Conservation (phyloP, 2,113 vertebrate genomes). For the Chamaetylas fuelleborni region DNA sequence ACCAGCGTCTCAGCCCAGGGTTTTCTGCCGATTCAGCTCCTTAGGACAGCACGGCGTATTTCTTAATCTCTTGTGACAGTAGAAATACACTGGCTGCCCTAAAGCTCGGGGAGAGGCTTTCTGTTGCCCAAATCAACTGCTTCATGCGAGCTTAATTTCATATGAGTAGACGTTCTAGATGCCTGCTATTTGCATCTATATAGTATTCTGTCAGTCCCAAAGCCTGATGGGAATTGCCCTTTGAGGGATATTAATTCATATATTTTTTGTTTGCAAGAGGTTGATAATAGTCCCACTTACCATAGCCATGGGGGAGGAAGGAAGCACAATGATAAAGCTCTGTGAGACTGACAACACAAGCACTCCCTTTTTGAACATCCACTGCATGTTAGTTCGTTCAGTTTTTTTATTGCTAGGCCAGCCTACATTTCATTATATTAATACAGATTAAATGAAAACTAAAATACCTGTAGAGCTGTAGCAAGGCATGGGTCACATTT, state of each 20-base stretch:
- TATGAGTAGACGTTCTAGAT: neutral
- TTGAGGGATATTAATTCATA: neutral
- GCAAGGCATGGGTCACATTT: neutral
- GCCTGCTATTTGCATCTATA: neutral
- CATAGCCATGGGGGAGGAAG: neutral
- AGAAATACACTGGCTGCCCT: neutral
- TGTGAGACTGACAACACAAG: neutral
- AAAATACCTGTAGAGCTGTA: neutral
- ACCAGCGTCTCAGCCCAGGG: neutral
- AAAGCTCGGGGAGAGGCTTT: neutral
- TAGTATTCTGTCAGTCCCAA: neutral
- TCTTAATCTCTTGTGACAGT: neutral
- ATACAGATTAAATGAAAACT: neutral
- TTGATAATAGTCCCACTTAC: neutral
- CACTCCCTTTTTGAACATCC: neutral
- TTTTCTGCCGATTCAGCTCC: conserved; percentile 28
- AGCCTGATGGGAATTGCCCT: neutral
- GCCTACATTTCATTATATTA: neutral
- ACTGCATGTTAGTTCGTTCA: neutral
- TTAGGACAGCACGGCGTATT: neutral
- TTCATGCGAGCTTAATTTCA: neutral
- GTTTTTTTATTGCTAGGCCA: neutral
- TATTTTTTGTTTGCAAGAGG: neutral
- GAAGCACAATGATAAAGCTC: neutral
- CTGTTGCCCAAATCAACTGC: neutral